phyloP scores from a whole-genome alignment of 2,888 invertebrate species.

The Seira sanloemensis region DNA sequence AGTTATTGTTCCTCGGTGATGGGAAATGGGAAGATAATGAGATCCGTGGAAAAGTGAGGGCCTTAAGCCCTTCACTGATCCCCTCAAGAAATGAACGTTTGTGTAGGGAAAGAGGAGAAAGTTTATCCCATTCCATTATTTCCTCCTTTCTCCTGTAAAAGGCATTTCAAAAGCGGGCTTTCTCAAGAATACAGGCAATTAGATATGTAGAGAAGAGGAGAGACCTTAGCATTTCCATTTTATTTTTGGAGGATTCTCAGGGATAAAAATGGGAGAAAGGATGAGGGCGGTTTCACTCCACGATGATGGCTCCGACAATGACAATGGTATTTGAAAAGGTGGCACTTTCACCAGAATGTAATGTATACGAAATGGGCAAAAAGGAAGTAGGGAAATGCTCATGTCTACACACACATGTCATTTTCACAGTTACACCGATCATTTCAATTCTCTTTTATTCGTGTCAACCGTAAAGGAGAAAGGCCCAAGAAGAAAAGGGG shows the following conservation, averaged over 20 bases:
- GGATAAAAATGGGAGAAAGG: neutral
- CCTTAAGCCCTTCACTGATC: constrained; percentile 9
- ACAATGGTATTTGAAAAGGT: constrained; percentile 3
- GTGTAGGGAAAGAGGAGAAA: neutral
- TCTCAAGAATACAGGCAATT: neutral
- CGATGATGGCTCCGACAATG: neutral
- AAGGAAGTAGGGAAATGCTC: neutral
- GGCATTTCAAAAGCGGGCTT: too few relatives aligned
- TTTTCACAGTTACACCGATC: neutral
- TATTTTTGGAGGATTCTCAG: neutral
- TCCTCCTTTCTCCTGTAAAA: neutral
- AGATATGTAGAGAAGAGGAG: neutral
- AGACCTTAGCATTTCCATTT: neutral
- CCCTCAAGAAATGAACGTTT: neutral
- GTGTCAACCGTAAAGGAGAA: neutral
- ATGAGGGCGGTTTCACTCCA: constrained; percentile 4
- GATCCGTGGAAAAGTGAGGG: neutral
- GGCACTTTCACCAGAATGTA: neutral
- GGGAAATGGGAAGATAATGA: constrained; percentile 11
- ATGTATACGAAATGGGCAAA: constrained; percentile 4
- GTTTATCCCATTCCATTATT: constrained; percentile 5
- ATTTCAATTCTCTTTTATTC: neutral
- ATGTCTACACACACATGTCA: neutral
- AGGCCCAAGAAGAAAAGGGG: too few relatives aligned
- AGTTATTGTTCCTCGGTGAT: neutral